A percentile compares a stretch with the other conserved stretches of the same genome.
phyloP scores from a whole-genome alignment of 2,797 vertebrate genomes.

The Ctenopoma kingsleyae region DNA sequence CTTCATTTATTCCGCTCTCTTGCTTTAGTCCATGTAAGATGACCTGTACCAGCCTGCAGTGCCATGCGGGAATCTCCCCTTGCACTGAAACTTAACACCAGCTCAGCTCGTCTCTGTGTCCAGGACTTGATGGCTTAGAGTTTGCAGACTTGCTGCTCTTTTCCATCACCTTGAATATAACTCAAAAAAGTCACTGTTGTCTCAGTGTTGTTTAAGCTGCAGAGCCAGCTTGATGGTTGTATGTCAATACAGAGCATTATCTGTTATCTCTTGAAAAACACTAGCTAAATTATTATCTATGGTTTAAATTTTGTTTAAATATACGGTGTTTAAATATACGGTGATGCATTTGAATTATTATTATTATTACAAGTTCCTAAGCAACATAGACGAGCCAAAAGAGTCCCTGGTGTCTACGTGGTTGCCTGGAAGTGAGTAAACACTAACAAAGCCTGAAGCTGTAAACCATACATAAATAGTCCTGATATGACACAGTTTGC shows the following conservation, averaged over 20 bases:
- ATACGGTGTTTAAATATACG: neutral
- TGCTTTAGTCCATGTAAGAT: slow-evolving; percentile 69
- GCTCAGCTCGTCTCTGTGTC: slow-evolving; percentile 47
- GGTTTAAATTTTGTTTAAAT: slow-evolving; percentile 16
- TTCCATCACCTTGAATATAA: slow-evolving; percentile 19
- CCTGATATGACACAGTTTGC: slow-evolving; percentile 55
- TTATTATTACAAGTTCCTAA: slow-evolving; percentile 34
- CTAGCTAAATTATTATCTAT: neutral
- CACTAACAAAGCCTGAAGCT: slow-evolving; percentile 45
- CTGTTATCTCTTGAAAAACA: neutral
- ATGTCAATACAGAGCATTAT: neutral
- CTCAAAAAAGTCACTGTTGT: slow-evolving; percentile 1
- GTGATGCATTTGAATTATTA: slow-evolving; percentile 16
- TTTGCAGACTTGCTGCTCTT: slow-evolving; percentile 31
- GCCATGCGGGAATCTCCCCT: slow-evolving; percentile 82
- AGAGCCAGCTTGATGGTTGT: neutral
- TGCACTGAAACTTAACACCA: slow-evolving; percentile 83
- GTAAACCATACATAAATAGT: slow-evolving; percentile 64
- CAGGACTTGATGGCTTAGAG: slow-evolving; percentile 22
- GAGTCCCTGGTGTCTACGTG: slow-evolving; percentile 38
- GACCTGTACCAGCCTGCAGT: slow-evolving; percentile 65
- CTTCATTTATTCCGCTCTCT: slow-evolving; percentile 29
- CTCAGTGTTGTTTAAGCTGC: slow-evolving; percentile 11
- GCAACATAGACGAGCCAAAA: slow-evolving; percentile 31
- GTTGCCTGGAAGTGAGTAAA: slow-evolving; percentile 58